These are phyloP conservation scores for Eidolon dupreanum DNA, from an alignment of 2,797 vertebrate genomes.

Conservation along the genomic window DNA sequence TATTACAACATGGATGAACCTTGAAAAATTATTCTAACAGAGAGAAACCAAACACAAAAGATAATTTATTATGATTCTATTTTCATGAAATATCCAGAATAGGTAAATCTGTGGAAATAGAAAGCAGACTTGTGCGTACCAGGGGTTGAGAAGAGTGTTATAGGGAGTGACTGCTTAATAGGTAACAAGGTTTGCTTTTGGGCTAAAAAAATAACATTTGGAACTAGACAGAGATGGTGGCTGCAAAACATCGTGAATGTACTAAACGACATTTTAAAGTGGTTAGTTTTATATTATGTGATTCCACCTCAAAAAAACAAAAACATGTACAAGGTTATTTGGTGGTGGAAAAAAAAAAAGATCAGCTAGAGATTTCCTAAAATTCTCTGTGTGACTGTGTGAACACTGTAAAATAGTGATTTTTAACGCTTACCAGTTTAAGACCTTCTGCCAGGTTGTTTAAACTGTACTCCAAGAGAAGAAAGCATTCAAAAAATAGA, in stretches of 20 bases:
- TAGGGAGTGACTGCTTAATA: no score
- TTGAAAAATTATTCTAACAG: neutral
- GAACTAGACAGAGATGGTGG: neutral
- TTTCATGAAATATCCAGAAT: neutral
- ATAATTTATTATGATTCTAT: neutral
- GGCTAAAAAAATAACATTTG: neutral
- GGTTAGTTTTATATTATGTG: neutral
- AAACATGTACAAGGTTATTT: neutral
- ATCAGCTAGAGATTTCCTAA: neutral
- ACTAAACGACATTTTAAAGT: neutral
- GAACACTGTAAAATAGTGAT: neutral
- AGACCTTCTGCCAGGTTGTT: neutral
- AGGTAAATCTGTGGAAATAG: neutral
- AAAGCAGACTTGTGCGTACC: neutral
- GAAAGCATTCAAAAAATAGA: neutral
- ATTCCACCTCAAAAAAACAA: neutral
- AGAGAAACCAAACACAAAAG: neutral
- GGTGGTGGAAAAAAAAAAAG: neutral
- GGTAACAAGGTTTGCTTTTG: neutral
- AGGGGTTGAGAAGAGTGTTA: neutral
- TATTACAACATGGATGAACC: neutral
- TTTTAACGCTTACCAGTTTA: neutral
- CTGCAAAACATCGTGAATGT: neutral
- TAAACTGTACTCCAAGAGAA: neutral
- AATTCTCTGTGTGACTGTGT: neutral